Evolutionary conservation across 2,888 invertebrate species (phyloP), one percentile per base, ranked within the genome.

Genomic region (Noctua comes): DNA sequence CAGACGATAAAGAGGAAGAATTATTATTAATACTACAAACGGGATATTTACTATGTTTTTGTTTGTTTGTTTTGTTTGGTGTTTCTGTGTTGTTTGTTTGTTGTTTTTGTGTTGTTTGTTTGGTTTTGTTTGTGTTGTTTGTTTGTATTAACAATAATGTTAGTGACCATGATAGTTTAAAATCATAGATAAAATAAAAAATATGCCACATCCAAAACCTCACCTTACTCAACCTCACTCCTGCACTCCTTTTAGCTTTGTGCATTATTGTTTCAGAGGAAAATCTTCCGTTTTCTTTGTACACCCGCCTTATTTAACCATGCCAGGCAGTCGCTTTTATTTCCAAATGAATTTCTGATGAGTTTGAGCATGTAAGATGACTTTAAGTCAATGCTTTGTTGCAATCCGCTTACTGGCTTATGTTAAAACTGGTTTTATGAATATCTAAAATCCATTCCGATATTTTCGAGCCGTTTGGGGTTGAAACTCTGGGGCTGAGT

Each of bases 191-290:
- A 51, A 51, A 21, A 51, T 0, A 51, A 51, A 57, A 64, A 40
- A 11, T 27, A 57, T 79, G 62, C 79, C 88, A 13, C 68, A 79
- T 88, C 77, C 79, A 73, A 57, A 27, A 21, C 11, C 2, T 27
- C 16, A 18, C 11, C 4, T 48, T 1, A 2, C 24, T 24, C 6
- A 40, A 31, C 16, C 36, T 75, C 27, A n/a, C n/a, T 69, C 48
- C 59, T 73, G 78, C 81, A 78, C 80, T 86, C 69, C 76, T 77
- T 82, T 83, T 80, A 89, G 89, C 92, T 89, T 89, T 91, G 89
- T 89, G 91, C 91, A 92, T 92, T 92, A 93, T 91, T 91, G 91
- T 92, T 91, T 92, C 89, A 88, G 84, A 80, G 87, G 79, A 77
- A 90, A 92, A 92, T 91, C 89, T 89, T 86, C 87, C 88, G 77